phyloP scores from a whole-genome alignment of 2,113 vertebrate genomes.

The Eleginops maclovinus region DNA sequence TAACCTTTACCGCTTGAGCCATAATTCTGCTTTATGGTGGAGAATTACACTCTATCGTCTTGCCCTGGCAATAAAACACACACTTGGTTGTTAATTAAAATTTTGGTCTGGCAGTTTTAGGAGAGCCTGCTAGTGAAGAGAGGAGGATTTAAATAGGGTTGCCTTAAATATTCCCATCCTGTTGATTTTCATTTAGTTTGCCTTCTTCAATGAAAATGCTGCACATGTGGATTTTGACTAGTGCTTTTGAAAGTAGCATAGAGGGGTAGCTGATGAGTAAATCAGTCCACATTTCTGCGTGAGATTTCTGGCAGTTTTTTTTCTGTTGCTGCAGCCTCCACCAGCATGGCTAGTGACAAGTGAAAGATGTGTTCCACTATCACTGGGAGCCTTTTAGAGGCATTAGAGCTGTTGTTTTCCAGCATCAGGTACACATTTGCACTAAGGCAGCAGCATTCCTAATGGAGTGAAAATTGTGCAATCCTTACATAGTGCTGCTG shows the following conservation, averaged over 20 bases:
- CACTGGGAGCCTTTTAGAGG: slow-evolving; percentile 46
- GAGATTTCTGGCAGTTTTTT: slow-evolving; percentile 7
- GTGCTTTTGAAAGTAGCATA: not conserved
- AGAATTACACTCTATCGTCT: not conserved
- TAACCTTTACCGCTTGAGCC: slow-evolving; percentile 21
- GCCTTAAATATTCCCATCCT: slow-evolving; percentile 66
- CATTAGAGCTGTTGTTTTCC: slow-evolving; percentile 62
- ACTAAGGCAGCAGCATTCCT: slow-evolving; percentile 59
- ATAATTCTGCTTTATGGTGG: slow-evolving; percentile 41
- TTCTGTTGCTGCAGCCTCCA: slow-evolving; percentile 4
- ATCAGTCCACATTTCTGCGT: not conserved
- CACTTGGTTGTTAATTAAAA: slow-evolving; percentile 17
- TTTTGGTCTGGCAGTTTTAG: slow-evolving; percentile 1
- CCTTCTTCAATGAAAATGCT: slow-evolving; percentile 23
- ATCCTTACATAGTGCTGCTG: slow-evolving; percentile 66
- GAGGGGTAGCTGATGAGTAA: not conserved
- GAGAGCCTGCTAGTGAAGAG: not conserved
- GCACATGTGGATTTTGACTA: not conserved
- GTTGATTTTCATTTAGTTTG: slow-evolving; percentile 60
- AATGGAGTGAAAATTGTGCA: slow-evolving; percentile 73
- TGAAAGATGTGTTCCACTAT: slow-evolving; percentile 30
- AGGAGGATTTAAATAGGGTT: slow-evolving; percentile 12
- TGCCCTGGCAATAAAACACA: slow-evolving; percentile 22
- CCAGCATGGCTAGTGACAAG: slow-evolving; percentile 28
- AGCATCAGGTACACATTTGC: slow-evolving; percentile 78